A percentile compares a stretch with the other conserved stretches of the same genome.
phyloP scores from a whole-genome alignment of 2,113 vertebrate species.

The Polyodon spathula region DNA sequence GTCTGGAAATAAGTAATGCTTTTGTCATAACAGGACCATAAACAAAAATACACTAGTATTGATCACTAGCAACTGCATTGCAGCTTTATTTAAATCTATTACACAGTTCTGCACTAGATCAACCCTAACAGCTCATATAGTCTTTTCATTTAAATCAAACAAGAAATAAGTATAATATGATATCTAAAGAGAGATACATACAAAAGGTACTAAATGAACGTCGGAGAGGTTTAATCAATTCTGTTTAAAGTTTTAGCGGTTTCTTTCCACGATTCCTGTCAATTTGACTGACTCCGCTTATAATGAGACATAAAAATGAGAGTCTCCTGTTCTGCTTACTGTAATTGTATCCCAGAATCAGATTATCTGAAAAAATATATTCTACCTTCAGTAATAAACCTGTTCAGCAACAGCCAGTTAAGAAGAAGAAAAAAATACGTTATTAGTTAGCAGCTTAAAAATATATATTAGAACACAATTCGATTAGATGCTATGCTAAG shows the following conservation, averaged over 20 bases:
- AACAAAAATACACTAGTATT: background rate
- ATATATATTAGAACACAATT: too few relatives aligned
- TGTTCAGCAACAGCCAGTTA: too few relatives aligned
- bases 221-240: background rate
- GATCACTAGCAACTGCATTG: background rate
- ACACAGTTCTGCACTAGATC: background rate
- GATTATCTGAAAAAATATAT: too few relatives aligned
- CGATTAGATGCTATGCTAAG: too few relatives aligned
- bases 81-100: background rate
- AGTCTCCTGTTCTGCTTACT: background rate
- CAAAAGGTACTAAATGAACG: too few relatives aligned
- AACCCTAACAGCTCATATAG: too few relatives aligned
- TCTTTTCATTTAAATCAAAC: background rate
- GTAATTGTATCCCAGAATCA: constrained; percentile 1
- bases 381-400: too few relatives aligned
- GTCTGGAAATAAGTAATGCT: too few relatives aligned
- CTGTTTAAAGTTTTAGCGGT: background rate
- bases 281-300: background rate
- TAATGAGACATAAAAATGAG: background rate
- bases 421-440: too few relatives aligned
- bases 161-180: too few relatives aligned
- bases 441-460: too few relatives aligned
- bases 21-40: background rate
- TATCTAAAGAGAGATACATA: too few relatives aligned
- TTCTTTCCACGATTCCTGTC: background rate